Evolutionary conservation across 2,888 invertebrate genomes (phyloP).

Genomic region (Diadegma fenestrale): DNA sequence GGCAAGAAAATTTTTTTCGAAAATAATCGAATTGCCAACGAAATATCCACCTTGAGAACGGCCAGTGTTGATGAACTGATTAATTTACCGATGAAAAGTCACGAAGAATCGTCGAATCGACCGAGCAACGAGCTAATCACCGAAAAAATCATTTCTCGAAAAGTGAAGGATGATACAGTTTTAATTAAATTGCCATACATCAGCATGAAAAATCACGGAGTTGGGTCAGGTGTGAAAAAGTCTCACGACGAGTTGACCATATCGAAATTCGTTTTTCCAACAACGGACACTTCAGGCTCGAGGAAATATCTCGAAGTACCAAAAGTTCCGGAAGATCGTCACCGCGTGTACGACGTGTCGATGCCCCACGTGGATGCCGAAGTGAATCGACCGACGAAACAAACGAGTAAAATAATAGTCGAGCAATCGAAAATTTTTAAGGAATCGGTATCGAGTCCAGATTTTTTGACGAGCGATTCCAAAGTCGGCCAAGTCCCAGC

Average conservation of each 20-base stretch:
- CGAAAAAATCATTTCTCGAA: constrained; percentile 8
- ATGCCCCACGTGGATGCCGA: not conserved
- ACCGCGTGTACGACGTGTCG: constrained; percentile 29
- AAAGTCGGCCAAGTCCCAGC: too few relatives aligned
- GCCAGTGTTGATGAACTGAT: not conserved
- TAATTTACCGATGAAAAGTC: not conserved
- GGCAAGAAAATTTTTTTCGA: constrained; percentile 25
- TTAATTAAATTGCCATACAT: constrained; percentile 54
- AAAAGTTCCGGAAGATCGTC: constrained; percentile 19
- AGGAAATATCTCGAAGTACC: constrained; percentile 43
- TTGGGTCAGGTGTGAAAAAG: constrained; percentile 9
- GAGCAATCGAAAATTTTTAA: constrained; percentile 23
- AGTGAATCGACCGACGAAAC: constrained; percentile 1
- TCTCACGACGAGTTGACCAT: constrained; percentile 49
- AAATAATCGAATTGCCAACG: constrained; percentile 30
- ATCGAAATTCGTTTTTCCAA: constrained; percentile 58
- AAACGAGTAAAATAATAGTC: not conserved
- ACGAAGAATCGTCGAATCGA: constrained; percentile 1
- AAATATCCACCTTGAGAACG: constrained; percentile 49
- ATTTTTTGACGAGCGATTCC: constrained; percentile 32
- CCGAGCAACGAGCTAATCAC: not conserved
- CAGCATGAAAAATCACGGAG: constrained; percentile 29
- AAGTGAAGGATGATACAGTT: constrained; percentile 17
- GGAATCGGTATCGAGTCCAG: constrained; percentile 60
- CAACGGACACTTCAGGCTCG: not conserved